Conservation (phyloP, 2,888 invertebrate genomes). For the Acanthosepion pharaonis region DNA sequence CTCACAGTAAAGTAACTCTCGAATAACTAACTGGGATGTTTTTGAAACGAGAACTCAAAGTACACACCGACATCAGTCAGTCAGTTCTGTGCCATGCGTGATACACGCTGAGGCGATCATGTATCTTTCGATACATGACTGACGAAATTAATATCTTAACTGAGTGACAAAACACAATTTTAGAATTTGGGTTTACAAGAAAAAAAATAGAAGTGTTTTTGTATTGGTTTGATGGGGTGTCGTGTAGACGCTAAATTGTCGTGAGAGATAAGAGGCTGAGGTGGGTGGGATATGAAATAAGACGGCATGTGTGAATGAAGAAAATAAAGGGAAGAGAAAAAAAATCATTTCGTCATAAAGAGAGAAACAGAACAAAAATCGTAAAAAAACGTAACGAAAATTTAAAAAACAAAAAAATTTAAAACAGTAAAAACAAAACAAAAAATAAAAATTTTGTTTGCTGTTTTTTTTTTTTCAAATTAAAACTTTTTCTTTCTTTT, state of each 20-base stretch:
- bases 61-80: too few species aligned
- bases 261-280: background rate
- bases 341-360: background rate
- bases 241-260: background rate
- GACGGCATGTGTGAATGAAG: background rate
- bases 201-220: too few species aligned
- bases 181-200: too few species aligned
- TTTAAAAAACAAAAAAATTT: background rate
- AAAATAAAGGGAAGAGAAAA: background rate
- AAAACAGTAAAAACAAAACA: background rate
- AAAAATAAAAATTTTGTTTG: background rate
- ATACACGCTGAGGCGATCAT: too few species aligned
- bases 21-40: too few species aligned
- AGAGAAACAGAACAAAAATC: background rate
- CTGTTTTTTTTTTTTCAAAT: conserved; percentile 18
- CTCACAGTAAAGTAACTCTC: too few species aligned
- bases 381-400: background rate
- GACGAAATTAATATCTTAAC: too few species aligned
- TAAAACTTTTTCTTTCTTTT: background rate
- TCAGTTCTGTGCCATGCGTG: too few species aligned
- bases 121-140: too few species aligned
- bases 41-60: too few species aligned
- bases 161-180: too few species aligned
- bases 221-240: background rate
- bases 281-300: background rate